Percentiles rank a stretch among this genome's conserved stretches.
Evolutionary conservation across 2,797 vertebrate genomes (phyloP).

Genomic region (Staurois parvus): DNA sequence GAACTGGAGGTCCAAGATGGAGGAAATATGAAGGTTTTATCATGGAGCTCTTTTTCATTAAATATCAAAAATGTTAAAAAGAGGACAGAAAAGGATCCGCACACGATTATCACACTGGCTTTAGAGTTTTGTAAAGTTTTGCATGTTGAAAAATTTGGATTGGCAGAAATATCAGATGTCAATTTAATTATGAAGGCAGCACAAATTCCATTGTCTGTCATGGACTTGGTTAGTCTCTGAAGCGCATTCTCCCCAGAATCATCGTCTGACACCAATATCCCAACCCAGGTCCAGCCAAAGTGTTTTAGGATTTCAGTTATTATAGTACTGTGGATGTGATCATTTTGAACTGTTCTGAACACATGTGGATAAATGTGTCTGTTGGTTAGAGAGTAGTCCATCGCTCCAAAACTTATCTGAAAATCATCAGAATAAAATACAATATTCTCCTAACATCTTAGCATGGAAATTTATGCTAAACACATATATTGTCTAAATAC

Average conservation of each 20-base stretch:
- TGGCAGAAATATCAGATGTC: not conserved
- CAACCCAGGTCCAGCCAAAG: slow-evolving; percentile 10
- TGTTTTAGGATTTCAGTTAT: not conserved
- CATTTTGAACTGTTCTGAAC: not conserved
- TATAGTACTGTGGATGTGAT: not conserved
- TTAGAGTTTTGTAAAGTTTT: no score
- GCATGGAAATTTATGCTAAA: no score
- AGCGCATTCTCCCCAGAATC: not conserved
- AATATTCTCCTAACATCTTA: not conserved
- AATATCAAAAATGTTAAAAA: not conserved
- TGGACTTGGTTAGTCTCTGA: not conserved
- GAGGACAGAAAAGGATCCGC: not conserved
- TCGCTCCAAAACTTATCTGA: not conserved
- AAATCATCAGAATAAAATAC: not conserved
- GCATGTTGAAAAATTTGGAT: no score
- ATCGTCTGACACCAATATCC: not conserved
- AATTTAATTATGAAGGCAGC: not conserved
- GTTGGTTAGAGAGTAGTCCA: not conserved
- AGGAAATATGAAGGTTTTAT: not conserved
- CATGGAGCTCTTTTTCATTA: not conserved
- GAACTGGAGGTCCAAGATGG: not conserved
- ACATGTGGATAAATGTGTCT: not conserved
- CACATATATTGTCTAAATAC: no score
- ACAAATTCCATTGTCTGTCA: not conserved
- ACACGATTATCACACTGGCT: not conserved